Conservation (phyloP, 2,888 invertebrate genomes). For the Hypena proboscidalis region DNA sequence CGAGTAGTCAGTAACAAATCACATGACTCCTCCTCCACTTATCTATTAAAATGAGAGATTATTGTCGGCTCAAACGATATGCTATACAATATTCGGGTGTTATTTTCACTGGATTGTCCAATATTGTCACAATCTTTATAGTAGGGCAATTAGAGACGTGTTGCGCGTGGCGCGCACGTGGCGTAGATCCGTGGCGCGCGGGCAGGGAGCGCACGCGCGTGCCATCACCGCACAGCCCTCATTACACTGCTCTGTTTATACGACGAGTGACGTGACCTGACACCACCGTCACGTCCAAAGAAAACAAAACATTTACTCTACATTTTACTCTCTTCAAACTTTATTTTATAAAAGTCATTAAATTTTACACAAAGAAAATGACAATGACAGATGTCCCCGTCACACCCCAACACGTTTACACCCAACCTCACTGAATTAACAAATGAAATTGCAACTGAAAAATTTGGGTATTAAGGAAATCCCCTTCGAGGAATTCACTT, state of each 20-base stretch:
- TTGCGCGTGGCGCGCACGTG: constrained; percentile 80
- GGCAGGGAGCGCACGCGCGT: constrained; percentile 49
- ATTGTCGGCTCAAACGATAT: constrained; percentile 70
- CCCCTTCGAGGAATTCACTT: constrained; percentile 79
- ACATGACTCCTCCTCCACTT: constrained; percentile 79
- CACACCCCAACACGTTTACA: constrained; percentile 54
- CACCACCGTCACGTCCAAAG: constrained; percentile 58
- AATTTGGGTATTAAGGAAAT: constrained; percentile 73
- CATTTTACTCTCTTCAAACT: not conserved
- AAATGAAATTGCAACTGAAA: constrained; percentile 74
- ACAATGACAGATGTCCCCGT: constrained; percentile 49
- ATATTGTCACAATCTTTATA: constrained; percentile 82
- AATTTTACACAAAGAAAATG: constrained; percentile 25
- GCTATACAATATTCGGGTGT: constrained; percentile 71
- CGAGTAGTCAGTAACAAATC: constrained; percentile 66
- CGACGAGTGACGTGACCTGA: constrained; percentile 59
- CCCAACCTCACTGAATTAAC: constrained; percentile 65
- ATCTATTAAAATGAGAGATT: constrained; percentile 85
- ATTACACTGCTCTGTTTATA: constrained; percentile 72
- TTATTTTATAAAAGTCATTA: not conserved
- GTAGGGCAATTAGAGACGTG: constrained; percentile 83
- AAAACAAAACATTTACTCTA: constrained; percentile 34
- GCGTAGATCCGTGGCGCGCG: constrained; percentile 39
- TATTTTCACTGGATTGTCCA: constrained; percentile 84
- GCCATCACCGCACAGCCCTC: constrained; percentile 54